These are phyloP conservation scores for Lota lota DNA, from an alignment of 2,113 vertebrate genomes.

Conservation along the genomic window DNA sequence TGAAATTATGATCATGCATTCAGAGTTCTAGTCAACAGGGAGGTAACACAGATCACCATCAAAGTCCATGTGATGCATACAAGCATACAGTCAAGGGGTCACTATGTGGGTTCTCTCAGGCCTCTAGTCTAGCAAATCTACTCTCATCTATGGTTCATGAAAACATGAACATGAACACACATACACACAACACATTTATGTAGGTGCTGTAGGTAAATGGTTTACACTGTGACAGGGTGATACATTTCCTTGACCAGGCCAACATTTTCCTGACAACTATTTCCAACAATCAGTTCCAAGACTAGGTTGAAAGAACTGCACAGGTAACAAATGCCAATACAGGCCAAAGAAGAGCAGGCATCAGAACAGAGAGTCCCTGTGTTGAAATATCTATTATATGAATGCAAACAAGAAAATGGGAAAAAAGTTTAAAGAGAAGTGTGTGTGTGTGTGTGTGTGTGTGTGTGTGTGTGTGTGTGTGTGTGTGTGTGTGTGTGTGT, in stretches of 20 bases:
- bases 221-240: too few relatives aligned
- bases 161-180: too few relatives aligned
- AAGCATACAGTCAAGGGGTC: constrained; percentile 16
- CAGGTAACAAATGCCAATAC: too few relatives aligned
- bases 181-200: too few relatives aligned
- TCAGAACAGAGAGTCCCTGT: constrained; percentile 30
- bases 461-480: not conserved
- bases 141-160: too few relatives aligned
- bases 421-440: constrained; percentile 3
- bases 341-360: not conserved
- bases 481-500: not conserved
- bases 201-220: too few relatives aligned
- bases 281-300: constrained; percentile 40
- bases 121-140: too few relatives aligned
- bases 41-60: too few relatives aligned
- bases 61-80: constrained; percentile 32
- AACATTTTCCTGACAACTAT: not conserved
- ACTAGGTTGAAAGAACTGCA: constrained; percentile 33
- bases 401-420: not conserved
- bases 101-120: too few relatives aligned
- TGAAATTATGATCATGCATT: too few relatives aligned
- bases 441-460: constrained; percentile 17
- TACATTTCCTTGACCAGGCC: too few relatives aligned
- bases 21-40: too few relatives aligned
- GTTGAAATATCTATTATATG: not conserved